Evolutionary conservation across 2,888 invertebrate genomes (phyloP).

Genomic region (Dione juno): DNA sequence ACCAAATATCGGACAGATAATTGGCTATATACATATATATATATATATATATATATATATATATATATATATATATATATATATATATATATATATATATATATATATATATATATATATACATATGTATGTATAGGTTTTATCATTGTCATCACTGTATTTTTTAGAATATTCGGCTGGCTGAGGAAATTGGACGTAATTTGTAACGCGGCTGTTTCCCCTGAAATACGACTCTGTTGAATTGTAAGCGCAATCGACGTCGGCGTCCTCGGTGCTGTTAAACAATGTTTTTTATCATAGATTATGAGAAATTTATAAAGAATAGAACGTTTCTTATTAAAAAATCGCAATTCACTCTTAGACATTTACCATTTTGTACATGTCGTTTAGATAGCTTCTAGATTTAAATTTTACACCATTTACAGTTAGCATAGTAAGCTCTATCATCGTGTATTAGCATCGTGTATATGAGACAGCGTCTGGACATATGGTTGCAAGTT

Average conservation of each 20-base stretch:
- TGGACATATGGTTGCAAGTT: too few relatives aligned
- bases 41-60: too few relatives aligned
- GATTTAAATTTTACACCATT: too few relatives aligned
- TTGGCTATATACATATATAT: too few relatives aligned
- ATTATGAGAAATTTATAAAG: constrained; percentile 42
- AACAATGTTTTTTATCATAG: constrained; percentile 58
- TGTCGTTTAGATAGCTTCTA: too few relatives aligned
- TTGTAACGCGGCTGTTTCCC: constrained; percentile 67
- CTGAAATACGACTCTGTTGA: constrained; percentile 70
- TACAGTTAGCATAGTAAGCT: too few relatives aligned
- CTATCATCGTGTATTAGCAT: too few relatives aligned
- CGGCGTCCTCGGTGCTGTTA: constrained; percentile 49
- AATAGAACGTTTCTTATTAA: neutral
- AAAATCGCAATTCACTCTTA: too few relatives aligned
- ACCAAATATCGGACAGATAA: too few relatives aligned
- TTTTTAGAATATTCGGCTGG: constrained; percentile 57
- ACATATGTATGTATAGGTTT: constrained; percentile 8
- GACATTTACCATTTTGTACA: too few relatives aligned
- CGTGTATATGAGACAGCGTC: too few relatives aligned
- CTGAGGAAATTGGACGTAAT: constrained; percentile 71
- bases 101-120: neutral
- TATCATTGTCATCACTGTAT: constrained; percentile 36
- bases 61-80: constrained; percentile 11
- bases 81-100: constrained; percentile 2
- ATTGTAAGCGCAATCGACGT: constrained; percentile 69